These are phyloP conservation scores for Spodoptera picta DNA, from an alignment of 2,888 invertebrate genomes.

Conservation along the genomic window DNA sequence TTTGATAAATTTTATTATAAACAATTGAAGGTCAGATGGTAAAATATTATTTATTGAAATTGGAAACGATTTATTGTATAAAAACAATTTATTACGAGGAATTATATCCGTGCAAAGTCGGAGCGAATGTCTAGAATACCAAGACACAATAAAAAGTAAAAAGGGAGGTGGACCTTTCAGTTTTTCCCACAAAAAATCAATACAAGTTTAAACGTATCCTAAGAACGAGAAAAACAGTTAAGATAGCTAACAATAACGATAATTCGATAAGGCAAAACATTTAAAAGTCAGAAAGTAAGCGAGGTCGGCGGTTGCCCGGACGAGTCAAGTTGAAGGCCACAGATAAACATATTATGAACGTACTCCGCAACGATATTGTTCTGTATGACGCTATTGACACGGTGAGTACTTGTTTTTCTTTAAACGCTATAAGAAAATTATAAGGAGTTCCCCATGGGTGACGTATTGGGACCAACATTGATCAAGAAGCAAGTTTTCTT, in stretches of 20 bases:
- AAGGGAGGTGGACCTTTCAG: no score
- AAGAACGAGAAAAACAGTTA: slow-evolving; percentile 4
- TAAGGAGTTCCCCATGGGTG: slow-evolving; percentile 14
- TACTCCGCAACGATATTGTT: slow-evolving; percentile 29
- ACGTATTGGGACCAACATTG: slow-evolving; percentile 2
- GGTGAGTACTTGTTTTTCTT: slow-evolving; percentile 24
- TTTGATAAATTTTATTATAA: no score
- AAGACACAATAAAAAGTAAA: no score
- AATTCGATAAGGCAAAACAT: slow-evolving; percentile 44
- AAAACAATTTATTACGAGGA: no score
- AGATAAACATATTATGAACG: slow-evolving; percentile 41
- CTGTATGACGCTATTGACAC: slow-evolving; percentile 15
- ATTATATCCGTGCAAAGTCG: no score
- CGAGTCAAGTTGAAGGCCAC: slow-evolving; percentile 66
- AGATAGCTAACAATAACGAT: slow-evolving; percentile 33
- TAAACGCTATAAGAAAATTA: neutral
- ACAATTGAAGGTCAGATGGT: no score
- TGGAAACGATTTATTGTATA: no score
- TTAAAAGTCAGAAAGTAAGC: slow-evolving; percentile 51
- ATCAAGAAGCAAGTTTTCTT: neutral
- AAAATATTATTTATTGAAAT: no score
- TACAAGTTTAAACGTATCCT: neutral
- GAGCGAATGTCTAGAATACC: no score
- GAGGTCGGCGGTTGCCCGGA: slow-evolving; percentile 52
- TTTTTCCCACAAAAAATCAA: neutral